Percentiles rank a stretch among this genome's conserved stretches.
These are phyloP conservation scores for Epistrophella euchroma DNA, from an alignment of 2,888 invertebrate genomes.

Conservation along the genomic window DNA sequence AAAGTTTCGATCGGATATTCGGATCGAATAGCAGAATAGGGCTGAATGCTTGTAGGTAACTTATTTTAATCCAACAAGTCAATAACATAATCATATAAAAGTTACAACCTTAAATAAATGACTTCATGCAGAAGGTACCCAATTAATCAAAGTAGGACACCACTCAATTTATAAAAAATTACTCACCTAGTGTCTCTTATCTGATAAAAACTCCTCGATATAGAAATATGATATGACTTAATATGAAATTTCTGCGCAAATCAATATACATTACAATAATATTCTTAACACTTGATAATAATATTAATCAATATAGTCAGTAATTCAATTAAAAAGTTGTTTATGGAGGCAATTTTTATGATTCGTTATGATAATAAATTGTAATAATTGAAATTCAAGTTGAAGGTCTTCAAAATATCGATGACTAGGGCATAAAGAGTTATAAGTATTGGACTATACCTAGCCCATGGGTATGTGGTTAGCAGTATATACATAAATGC, in stretches of 20 bases:
- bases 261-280: background rate
- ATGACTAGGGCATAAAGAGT: background rate
- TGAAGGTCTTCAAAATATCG: constrained; percentile 18
- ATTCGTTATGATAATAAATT: constrained; percentile 11
- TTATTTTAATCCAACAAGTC: background rate
- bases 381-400: constrained; percentile 33
- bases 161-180: background rate
- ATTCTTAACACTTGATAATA: background rate
- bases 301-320: constrained; percentile 19
- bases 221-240: background rate
- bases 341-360: background rate
- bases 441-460: no score
- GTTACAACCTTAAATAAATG: background rate
- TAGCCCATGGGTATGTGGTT: no score
- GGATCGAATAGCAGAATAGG: no score
- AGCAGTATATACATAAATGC: background rate
- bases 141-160: constrained; percentile 26
- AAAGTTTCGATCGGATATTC: no score
- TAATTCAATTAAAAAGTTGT: constrained; percentile 13
- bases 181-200: background rate
- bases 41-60: no score
- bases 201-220: background rate
- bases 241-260: background rate
- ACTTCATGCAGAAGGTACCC: background rate
- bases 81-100: background rate